Conservation (phyloP, 2,113 vertebrate species). For the Gorsachius goisagi region DNA sequence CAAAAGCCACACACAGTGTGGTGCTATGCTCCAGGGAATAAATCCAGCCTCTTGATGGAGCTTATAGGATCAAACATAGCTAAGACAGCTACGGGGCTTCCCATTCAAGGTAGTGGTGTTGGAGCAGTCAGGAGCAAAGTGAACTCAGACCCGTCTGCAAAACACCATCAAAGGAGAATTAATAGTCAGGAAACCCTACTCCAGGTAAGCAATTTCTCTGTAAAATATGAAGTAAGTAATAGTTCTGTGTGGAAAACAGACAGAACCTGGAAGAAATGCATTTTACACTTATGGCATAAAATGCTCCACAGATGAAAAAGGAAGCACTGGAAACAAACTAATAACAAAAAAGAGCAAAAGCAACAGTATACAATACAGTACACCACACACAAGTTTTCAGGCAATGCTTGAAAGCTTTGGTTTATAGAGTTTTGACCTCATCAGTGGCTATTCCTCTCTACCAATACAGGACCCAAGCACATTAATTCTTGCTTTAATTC, state of each 20-base stretch:
- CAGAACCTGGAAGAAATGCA: neutral
- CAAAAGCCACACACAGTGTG: neutral
- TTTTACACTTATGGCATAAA: neutral
- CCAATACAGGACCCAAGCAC: neutral
- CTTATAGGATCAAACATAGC: neutral
- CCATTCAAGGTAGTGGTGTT: neutral
- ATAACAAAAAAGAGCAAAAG: neutral
- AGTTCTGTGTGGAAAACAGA: neutral
- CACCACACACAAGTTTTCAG: neutral
- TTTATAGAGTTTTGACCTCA: neutral
- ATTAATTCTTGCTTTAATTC: neutral
- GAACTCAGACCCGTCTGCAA: neutral
- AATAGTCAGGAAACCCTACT: neutral
- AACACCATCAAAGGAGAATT: neutral
- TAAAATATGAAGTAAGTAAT: neutral
- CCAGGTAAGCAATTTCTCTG: neutral
- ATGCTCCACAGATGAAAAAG: neutral
- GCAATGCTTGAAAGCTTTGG: neutral
- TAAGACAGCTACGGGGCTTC: neutral
- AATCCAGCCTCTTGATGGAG: neutral
- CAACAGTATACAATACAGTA: neutral
- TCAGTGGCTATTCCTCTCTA: neutral
- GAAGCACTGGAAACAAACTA: neutral
- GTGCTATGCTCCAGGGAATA: neutral
- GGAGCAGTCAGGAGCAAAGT: neutral